Evolutionary conservation across 2,797 vertebrate genomes (phyloP).

Genomic region (Morus bassanus): DNA sequence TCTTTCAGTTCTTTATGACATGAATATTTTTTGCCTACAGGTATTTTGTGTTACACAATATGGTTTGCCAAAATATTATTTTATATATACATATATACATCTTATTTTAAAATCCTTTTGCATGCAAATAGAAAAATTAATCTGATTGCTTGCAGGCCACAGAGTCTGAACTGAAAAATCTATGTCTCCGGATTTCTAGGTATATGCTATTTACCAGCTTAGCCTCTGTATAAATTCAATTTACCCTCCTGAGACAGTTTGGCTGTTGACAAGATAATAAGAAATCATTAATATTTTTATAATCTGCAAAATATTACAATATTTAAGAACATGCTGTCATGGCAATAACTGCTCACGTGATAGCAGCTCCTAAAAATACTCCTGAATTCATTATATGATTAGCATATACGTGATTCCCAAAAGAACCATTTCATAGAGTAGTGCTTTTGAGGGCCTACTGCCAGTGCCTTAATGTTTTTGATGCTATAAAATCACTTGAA

Average conservation of each 20-base stretch:
- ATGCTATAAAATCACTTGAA: not conserved
- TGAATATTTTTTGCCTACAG: not conserved
- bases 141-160: not conserved
- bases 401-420: not conserved
- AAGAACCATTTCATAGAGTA: not conserved
- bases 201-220: not conserved
- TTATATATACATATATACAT: not conserved
- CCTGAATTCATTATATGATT: constrained; percentile 19
- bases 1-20: not conserved
- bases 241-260: not conserved
- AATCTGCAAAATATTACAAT: constrained; percentile 8
- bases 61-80: not conserved
- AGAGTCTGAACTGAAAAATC: not conserved
- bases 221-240: not conserved
- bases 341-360: not conserved
- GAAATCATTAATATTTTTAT: constrained; percentile 33
- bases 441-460: not conserved
- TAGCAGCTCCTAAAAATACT: constrained; percentile 47
- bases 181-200: not conserved
- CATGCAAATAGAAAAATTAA: not conserved
- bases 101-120: not conserved
- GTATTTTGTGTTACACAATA: not conserved
- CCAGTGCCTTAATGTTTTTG: not conserved
- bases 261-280: constrained; percentile 9
- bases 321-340: constrained; percentile 20